Evolutionary conservation across 2,888 invertebrate species (phyloP).

Genomic region (Lutraria lutraria): DNA sequence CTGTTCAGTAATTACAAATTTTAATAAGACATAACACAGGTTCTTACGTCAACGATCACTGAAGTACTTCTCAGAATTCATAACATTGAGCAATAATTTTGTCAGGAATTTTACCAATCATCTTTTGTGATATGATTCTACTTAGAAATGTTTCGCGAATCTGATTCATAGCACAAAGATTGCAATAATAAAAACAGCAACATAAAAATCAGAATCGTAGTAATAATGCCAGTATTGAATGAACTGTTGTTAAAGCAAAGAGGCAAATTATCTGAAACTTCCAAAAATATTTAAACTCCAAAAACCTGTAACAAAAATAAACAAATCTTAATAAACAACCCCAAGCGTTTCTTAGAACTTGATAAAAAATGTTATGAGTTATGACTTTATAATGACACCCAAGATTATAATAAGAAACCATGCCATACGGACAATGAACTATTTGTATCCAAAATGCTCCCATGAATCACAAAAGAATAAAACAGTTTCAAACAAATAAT

Average conservation of each 20-base stretch:
- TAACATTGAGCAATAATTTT: conserved; percentile 5
- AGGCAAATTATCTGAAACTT: conserved; percentile 7
- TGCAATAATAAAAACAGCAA: conserved; percentile 10
- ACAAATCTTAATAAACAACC: not conserved
- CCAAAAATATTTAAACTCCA: not conserved
- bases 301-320: not conserved
- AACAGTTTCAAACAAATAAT: not conserved
- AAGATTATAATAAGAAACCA: not conserved
- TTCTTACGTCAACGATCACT: not conserved
- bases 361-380: not conserved
- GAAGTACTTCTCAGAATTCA: not conserved
- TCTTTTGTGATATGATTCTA: not conserved
- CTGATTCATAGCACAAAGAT: conserved; percentile 11
- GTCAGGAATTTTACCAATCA: not conserved
- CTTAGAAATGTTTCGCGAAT: not conserved
- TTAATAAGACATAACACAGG: not conserved
- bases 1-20: conserved; percentile 5
- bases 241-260: conserved; percentile 15
- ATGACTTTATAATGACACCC: not conserved
- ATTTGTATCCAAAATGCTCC: not conserved
- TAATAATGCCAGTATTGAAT: not conserved
- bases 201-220: not conserved
- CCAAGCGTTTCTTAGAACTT: conserved; percentile 6
- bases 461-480: no score
- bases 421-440: not conserved